A percentile compares a stretch with the other conserved stretches of the same genome.
Evolutionary conservation across 2,888 invertebrate species (phyloP).

Genomic region (Allygus modestus): DNA sequence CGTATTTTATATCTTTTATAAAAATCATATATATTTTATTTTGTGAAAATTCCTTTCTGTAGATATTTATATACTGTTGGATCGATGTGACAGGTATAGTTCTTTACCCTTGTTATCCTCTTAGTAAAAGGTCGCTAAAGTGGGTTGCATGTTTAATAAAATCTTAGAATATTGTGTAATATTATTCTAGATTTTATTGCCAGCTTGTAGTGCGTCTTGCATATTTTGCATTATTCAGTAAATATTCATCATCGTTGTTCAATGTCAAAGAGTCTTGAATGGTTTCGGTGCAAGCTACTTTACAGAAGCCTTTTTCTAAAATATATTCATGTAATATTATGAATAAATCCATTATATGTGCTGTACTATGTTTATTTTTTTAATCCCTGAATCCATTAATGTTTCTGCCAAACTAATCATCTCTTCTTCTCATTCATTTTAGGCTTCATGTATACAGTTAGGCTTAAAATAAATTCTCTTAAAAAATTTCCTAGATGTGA

Average conservation of each 20-base stretch:
- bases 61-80: slow-evolving; percentile 56
- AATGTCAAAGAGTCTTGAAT: slow-evolving; percentile 50
- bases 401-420: too few relatives aligned
- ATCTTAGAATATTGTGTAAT: slow-evolving; percentile 52
- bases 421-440: too few relatives aligned
- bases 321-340: slow-evolving; percentile 57
- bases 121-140: slow-evolving; percentile 63
- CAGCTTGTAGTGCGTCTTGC: slow-evolving; percentile 43
- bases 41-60: slow-evolving; percentile 37
- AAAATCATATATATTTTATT: slow-evolving; percentile 51
- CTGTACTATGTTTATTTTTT: background rate
- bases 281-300: slow-evolving; percentile 63
- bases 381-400: too few relatives aligned
- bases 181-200: slow-evolving; percentile 59
- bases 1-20: slow-evolving; percentile 58
- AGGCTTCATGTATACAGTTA: too few relatives aligned
- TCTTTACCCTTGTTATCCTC: slow-evolving; percentile 56
- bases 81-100: slow-evolving; percentile 60
- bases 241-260: slow-evolving; percentile 42
- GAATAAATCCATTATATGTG: slow-evolving; percentile 56
- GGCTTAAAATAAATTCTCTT: too few relatives aligned
- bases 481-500: too few relatives aligned
- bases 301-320: slow-evolving; percentile 63
- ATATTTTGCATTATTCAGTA: slow-evolving; percentile 49
- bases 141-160: slow-evolving; percentile 61